Conservation (phyloP, 2,888 invertebrate species). For the Nebria salina region DNA sequence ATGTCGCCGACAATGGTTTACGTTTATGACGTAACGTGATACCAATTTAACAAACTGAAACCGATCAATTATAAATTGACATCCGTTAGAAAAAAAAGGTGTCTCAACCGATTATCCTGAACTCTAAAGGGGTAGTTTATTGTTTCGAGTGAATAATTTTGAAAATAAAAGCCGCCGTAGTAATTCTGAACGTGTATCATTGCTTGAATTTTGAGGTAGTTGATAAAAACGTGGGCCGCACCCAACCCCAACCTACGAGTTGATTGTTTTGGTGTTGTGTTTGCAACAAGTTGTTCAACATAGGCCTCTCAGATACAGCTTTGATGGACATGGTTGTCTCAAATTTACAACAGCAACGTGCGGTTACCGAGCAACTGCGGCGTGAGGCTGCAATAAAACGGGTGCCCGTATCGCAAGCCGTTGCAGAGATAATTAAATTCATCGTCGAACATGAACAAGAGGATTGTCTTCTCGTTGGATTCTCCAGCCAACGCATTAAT, state of each 20-base stretch:
- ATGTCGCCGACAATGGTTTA: no score
- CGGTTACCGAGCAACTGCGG: constrained; percentile 91
- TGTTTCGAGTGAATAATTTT: not conserved
- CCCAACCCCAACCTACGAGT: constrained; percentile 32
- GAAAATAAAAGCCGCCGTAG: not conserved
- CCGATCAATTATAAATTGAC: constrained; percentile 16
- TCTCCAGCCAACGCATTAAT: constrained; percentile 93
- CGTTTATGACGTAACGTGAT: not conserved
- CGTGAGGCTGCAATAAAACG: constrained; percentile 90
- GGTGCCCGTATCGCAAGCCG: constrained; percentile 88
- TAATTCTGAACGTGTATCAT: not conserved
- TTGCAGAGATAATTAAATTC: constrained; percentile 90
- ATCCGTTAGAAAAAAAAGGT: constrained; percentile 13
- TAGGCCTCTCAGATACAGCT: constrained; percentile 89
- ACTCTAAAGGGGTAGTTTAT: not conserved
- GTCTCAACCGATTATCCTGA: not conserved
- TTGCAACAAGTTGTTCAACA: constrained; percentile 65
- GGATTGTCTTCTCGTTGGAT: constrained; percentile 92
- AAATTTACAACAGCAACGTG: constrained; percentile 92
- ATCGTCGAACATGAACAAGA: constrained; percentile 92
- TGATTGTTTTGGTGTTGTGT: constrained; percentile 42
- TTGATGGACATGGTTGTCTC: constrained; percentile 95
- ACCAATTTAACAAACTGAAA: not conserved
- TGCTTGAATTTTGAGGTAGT: not conserved
- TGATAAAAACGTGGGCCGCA: constrained; percentile 26